Percentiles rank a stretch among this genome's conserved stretches.
Evolutionary conservation across 2,113 vertebrate species (phyloP).

Genomic region (Alexandromys fortis): DNA sequence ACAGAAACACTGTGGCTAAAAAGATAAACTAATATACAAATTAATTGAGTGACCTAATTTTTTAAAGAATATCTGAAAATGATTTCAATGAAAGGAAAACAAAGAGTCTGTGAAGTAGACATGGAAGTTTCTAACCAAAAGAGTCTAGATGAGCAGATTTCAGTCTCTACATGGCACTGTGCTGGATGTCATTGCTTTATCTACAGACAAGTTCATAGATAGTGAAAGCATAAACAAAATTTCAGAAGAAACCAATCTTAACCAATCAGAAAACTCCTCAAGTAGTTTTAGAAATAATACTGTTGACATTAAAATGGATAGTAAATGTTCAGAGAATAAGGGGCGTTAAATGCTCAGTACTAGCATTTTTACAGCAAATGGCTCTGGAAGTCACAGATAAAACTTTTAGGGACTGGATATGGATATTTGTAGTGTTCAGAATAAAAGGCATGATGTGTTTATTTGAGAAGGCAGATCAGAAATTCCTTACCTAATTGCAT

Average conservation of each 20-base stretch:
- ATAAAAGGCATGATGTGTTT: neutral
- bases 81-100: neutral
- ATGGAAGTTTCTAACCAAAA: neutral
- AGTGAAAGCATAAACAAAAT: neutral
- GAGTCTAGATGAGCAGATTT: neutral
- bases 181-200: neutral
- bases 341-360: neutral
- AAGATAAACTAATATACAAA: neutral
- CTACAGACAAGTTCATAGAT: neutral
- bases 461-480: neutral
- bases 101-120: neutral
- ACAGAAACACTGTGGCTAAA: neutral
- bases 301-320: neutral
- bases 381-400: neutral
- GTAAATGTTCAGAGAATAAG: neutral
- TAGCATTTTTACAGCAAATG: neutral
- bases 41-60: neutral
- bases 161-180: neutral
- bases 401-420: neutral
- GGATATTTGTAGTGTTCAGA: neutral
- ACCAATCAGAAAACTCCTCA: neutral
- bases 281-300: neutral
- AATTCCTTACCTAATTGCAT: neutral
- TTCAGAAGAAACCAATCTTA: neutral
- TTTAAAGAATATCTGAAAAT: neutral